phyloP scores from a whole-genome alignment of 2,888 invertebrate genomes.

The Charanyca ferruginea region DNA sequence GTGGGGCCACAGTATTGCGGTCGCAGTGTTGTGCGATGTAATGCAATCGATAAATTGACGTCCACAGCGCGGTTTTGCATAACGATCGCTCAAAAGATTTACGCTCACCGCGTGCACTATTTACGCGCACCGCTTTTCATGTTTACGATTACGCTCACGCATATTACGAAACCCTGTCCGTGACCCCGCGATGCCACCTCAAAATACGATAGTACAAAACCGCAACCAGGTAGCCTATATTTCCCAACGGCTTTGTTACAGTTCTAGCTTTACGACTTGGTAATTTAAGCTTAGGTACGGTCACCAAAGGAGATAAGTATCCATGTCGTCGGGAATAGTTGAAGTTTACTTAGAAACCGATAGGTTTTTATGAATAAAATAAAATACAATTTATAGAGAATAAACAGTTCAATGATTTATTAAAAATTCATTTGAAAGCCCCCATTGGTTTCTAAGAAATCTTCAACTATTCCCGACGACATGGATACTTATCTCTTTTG shows the following conservation, averaged over 20 bases:
- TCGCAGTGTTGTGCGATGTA: conserved; percentile 70
- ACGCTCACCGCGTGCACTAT: conserved; percentile 77
- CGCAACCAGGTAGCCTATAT: conserved; percentile 45
- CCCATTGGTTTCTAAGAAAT: too few species aligned
- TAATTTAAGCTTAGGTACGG: conserved; percentile 18
- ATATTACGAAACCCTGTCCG: conserved; percentile 74
- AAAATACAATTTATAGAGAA: too few species aligned
- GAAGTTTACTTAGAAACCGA: too few species aligned
- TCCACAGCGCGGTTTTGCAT: conserved; percentile 80
- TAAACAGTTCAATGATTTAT: too few species aligned
- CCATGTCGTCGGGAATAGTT: too few species aligned
- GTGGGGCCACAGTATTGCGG: conserved; percentile 71
- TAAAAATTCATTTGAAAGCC: too few species aligned
- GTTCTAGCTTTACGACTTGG: conserved; percentile 28
- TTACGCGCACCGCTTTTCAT: conserved; percentile 78
- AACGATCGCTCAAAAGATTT: conserved; percentile 81
- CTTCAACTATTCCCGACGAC: too few species aligned
- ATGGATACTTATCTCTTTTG: too few species aligned
- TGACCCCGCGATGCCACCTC: conserved; percentile 69
- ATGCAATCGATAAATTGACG: conserved; percentile 84
- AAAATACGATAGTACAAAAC: conserved; percentile 63
- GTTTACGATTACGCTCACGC: conserved; percentile 84
- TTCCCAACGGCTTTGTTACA: conserved; percentile 32
- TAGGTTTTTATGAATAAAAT: too few species aligned
- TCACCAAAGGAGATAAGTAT: too few species aligned